Conservation (phyloP, 2,888 invertebrate genomes). For the Nomada hirtipes region DNA sequence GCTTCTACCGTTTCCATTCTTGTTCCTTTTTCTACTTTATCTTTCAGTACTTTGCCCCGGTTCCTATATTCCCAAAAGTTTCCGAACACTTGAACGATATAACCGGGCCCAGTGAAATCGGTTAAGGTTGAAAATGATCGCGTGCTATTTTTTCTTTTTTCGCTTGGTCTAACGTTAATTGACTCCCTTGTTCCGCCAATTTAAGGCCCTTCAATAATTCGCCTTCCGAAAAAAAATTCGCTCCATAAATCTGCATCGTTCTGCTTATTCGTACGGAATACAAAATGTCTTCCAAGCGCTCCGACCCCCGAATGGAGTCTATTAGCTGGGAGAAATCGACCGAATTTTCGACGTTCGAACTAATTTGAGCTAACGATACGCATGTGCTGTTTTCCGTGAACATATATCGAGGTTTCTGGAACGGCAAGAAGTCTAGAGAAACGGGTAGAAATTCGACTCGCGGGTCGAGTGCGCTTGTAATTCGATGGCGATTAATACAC, state of each 20-base stretch:
- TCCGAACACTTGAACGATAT: neutral
- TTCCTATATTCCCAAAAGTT: neutral
- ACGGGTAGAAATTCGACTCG: conserved; percentile 26
- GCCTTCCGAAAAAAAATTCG: neutral
- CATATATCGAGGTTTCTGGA: neutral
- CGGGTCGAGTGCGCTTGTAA: conserved; percentile 3
- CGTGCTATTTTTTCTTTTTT: neutral
- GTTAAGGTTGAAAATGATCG: neutral
- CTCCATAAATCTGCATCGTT: neutral
- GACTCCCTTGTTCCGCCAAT: neutral
- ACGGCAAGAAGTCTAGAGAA: neutral
- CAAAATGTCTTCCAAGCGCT: neutral
- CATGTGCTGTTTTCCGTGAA: neutral
- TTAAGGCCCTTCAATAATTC: neutral
- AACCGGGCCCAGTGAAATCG: too few relatives aligned
- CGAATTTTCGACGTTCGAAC: conserved; percentile 15
- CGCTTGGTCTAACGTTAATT: neutral
- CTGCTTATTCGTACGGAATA: conserved; percentile 2
- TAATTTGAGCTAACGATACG: conserved; percentile 11
- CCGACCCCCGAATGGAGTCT: neutral
- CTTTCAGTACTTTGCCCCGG: neutral
- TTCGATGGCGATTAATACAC: conserved; percentile 29
- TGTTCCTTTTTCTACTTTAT: neutral
- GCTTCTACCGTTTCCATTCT: neutral
- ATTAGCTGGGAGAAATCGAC: conserved; percentile 13